These are phyloP conservation scores for Drymonia ruficornis DNA, from an alignment of 2,888 invertebrate genomes.

Conservation along the genomic window DNA sequence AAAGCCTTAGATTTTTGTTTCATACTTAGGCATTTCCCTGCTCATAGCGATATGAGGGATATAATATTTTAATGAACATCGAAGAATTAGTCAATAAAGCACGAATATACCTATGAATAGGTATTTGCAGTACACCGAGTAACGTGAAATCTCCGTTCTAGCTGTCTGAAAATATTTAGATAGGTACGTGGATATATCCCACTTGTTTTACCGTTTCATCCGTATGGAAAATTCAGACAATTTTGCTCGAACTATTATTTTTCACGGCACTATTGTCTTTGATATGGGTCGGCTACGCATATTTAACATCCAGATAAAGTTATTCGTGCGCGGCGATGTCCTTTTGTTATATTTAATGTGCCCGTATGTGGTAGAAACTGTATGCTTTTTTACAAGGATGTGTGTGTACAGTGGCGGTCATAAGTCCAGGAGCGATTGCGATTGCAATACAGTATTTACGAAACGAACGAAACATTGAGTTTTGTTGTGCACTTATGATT, in stretches of 20 bases:
- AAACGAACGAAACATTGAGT: too few species aligned
- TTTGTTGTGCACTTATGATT: too few species aligned
- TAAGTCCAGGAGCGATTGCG: too few species aligned
- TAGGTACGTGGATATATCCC: not conserved
- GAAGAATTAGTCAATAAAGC: not conserved
- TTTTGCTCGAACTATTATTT: constrained; percentile 32
- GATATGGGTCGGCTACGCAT: constrained; percentile 45
- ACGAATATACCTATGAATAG: too few species aligned
- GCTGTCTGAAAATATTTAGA: not conserved
- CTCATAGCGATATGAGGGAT: too few species aligned
- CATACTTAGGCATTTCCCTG: too few species aligned
- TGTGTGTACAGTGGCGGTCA: too few species aligned
- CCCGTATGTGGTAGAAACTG: not conserved
- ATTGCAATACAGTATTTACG: too few species aligned
- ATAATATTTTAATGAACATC: not conserved
- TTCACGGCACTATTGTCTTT: constrained; percentile 45
- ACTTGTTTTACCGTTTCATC: not conserved
- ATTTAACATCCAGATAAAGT: constrained; percentile 36
- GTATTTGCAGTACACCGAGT: too few species aligned
- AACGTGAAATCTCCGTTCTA: not conserved
- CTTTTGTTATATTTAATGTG: constrained; percentile 19
- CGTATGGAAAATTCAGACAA: constrained; percentile 31
- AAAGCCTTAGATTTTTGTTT: too few species aligned
- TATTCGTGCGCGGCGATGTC: constrained; percentile 43
- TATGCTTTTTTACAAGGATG: not conserved